Conservation (phyloP, 2,113 vertebrate species). For the Salvator merianae region DNA sequence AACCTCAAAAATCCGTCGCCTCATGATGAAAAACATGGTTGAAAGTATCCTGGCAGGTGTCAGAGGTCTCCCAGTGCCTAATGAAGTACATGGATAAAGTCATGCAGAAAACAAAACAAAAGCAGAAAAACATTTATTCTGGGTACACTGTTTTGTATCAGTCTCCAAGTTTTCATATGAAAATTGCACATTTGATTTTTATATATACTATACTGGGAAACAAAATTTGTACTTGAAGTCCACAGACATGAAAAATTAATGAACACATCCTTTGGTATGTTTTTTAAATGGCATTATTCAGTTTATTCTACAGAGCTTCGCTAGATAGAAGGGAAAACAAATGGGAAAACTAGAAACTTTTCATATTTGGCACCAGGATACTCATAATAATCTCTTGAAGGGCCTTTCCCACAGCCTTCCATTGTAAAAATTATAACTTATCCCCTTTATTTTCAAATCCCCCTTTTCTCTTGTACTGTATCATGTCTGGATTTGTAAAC, state of each 20-base stretch:
- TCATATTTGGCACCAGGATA: too few species aligned
- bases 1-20: constrained; percentile 48
- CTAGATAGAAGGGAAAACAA: not conserved
- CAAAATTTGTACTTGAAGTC: not conserved
- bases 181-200: not conserved
- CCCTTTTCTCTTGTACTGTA: too few species aligned
- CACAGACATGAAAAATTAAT: rapidly evolving
- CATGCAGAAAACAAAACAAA: not conserved
- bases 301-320: not conserved
- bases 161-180: not conserved
- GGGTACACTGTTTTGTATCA: not conserved
- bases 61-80: constrained; percentile 50
- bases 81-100: constrained; percentile 53
- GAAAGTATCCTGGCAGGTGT: constrained; percentile 62
- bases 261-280: not conserved
- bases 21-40: constrained; percentile 65
- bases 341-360: not conserved
- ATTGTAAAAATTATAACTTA: too few species aligned
- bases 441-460: too few species aligned
- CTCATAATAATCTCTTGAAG: too few species aligned
- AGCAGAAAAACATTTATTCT: not conserved
- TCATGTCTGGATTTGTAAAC: too few species aligned
- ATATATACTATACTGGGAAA: not conserved
- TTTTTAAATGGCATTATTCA: not conserved
- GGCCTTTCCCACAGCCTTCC: too few species aligned